Percentiles rank a stretch among this genome's conserved stretches.
Conservation (phyloP, 1,140 invertebrate species). For the Bombus cullumanus region DNA sequence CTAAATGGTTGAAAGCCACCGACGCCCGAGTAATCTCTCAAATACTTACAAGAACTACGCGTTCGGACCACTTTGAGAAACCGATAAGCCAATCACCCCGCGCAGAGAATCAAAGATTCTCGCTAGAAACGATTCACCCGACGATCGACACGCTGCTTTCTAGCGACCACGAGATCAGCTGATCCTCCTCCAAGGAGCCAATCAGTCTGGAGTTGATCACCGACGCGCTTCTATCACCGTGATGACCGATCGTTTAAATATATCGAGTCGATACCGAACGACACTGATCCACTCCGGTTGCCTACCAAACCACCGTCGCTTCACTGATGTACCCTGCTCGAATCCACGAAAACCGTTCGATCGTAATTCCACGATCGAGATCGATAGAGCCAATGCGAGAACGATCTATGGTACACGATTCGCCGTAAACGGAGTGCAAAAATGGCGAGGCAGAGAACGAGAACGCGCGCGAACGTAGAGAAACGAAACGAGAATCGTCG, state of each 20-base stretch:
- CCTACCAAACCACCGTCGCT: neutral
- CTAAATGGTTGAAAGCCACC: neutral
- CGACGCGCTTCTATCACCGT: too few relatives aligned
- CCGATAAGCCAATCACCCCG: neutral
- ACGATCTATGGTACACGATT: neutral
- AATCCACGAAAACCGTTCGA: neutral
- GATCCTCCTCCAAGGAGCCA: neutral
- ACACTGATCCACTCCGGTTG: constrained; percentile 35
- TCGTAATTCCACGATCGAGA: neutral
- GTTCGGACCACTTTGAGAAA: neutral
- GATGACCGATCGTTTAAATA: constrained; percentile 5
- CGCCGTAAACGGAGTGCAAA: neutral
- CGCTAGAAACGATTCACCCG: neutral
- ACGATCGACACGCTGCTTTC: neutral
- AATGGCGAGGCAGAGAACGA: neutral
- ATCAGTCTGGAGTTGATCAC: neutral
- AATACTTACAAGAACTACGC: neutral
- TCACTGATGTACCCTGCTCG: neutral
- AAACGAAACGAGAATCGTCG: neutral
- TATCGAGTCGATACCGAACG: neutral
- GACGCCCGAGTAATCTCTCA: neutral
- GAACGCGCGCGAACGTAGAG: neutral
- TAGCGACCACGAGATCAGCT: neutral
- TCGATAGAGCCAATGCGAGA: neutral
- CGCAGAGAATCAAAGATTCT: neutral